Percentiles rank a stretch among this genome's conserved stretches.
phyloP scores from a whole-genome alignment of 1,140 invertebrate species.

The Oreohelix idahoensis region DNA sequence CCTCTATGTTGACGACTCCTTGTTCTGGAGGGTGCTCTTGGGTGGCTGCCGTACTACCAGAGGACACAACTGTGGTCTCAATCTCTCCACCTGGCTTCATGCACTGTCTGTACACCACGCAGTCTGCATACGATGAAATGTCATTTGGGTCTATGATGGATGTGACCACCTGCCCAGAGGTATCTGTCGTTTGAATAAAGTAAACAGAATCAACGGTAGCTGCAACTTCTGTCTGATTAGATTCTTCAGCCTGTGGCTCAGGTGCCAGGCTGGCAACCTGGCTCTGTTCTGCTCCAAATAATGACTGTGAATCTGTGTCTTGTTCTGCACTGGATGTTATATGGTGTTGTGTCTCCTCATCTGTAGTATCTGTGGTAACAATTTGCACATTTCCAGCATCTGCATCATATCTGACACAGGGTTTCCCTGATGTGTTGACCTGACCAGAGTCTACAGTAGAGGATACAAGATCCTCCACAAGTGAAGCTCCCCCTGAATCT shows the following conservation, averaged over 20 bases:
- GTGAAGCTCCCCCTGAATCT: not conserved
- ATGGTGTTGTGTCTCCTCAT: not conserved
- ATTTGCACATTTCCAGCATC: not conserved
- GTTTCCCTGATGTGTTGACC: not conserved
- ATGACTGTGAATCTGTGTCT: not conserved
- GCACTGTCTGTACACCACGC: constrained; percentile 36
- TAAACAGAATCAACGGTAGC: constrained; percentile 26
- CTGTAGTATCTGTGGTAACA: not conserved
- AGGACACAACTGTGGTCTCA: constrained; percentile 33
- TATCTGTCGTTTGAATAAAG: constrained; percentile 31
- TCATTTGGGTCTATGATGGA: constrained; percentile 40
- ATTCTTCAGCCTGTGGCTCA: not conserved
- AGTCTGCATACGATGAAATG: constrained; percentile 23
- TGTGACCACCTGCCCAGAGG: constrained; percentile 22
- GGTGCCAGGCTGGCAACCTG: not conserved
- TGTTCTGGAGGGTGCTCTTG: constrained; percentile 18
- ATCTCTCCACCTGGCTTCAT: constrained; percentile 23
- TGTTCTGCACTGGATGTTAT: not conserved
- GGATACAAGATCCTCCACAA: not conserved
- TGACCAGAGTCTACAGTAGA: constrained; percentile 24
- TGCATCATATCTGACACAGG: not conserved
- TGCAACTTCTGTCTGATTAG: not conserved
- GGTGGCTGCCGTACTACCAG: not conserved
- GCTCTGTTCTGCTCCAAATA: not conserved
- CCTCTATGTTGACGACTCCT: not conserved